Base-by-base conservation (phyloP, 1,140 invertebrate species). In the Diabrotica virgifera region DNA sequence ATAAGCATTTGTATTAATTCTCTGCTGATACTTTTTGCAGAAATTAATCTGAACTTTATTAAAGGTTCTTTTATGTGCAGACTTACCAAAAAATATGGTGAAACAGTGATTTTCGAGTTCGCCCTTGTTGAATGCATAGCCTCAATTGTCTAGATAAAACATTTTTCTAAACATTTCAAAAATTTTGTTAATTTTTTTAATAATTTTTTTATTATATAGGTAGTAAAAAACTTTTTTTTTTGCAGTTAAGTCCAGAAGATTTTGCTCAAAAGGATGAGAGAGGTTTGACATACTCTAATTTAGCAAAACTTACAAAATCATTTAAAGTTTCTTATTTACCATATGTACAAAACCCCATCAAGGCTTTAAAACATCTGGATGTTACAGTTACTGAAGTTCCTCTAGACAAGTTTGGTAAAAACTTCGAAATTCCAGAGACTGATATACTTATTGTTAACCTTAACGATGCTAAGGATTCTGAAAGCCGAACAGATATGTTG, bases 371-470 rank as follows among this genome's bases (percentile, higher is more conserved):
- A 70, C 59, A 72, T 50, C 57, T 58, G 55, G 64, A 69, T 5
- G 64, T 70, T 35, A 59, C 71, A 11, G 51, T 61, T 5, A 66
- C 66, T 40, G 66, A 72, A 70, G 62, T 72, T n/a, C 70, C 74
- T 0, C 62, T 74, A 14, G 64, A 68, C 59, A 65, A 67, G 37
- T 59, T 77, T 36, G 63, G 65, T 35, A 63, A 67, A 56, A 65
- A 73, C 64, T 62, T 62, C 40, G 63, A 71, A 68, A 57, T 73
- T 53, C 73, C 74, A 59, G 66, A 76, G 56, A 52, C 56, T 68
- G 76, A 69, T 73, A 72, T 69, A 59, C 70, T 66, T 66, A 75
- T 83, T 62, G 72, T 83, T 12, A 73, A 76, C 67, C 76, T 83
- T 24, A 75, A 82, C 73, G 79, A 78, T 66, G 76, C 75, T 52